Percentiles rank a stretch among this genome's conserved stretches.
Evolutionary conservation across 53 echinoderm and acorn worm species (phyloP).

Genomic region (Actinopyga echinites): DNA sequence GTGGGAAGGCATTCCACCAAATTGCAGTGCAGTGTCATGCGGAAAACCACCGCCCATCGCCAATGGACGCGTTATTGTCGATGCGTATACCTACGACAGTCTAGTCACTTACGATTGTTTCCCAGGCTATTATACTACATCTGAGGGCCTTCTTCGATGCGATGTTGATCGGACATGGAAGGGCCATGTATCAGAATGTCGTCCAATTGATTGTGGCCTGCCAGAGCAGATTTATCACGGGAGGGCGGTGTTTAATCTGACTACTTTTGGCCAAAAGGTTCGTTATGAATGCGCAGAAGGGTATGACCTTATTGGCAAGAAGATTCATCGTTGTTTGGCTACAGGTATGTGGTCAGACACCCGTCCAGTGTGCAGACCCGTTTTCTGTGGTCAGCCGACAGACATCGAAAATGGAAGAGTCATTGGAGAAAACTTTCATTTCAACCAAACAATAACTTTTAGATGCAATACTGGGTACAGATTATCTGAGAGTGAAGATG

Average conservation of each 20-base stretch:
- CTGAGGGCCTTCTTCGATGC: slow-evolving; percentile 43
- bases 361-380: slow-evolving; percentile 48
- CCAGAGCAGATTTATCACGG: slow-evolving; percentile 47
- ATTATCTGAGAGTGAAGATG: slow-evolving; percentile 33
- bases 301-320: slow-evolving; percentile 52
- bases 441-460: slow-evolving; percentile 52
- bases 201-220: slow-evolving; percentile 47
- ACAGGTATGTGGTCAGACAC: slow-evolving; percentile 62
- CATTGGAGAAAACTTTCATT: slow-evolving; percentile 15
- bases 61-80: not conserved
- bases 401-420: slow-evolving; percentile 53
- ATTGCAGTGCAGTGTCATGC: not conserved
- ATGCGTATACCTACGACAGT: slow-evolving; percentile 47
- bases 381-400: slow-evolving; percentile 61
- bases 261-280: slow-evolving; percentile 54
- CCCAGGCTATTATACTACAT: slow-evolving; percentile 2
- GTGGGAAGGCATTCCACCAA: slow-evolving; percentile 39
- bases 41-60: not conserved
- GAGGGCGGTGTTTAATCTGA: slow-evolving; percentile 23
- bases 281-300: slow-evolving; percentile 71
- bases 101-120: slow-evolving; percentile 54
- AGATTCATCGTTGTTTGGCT: slow-evolving; percentile 36
- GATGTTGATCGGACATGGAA: slow-evolving; percentile 60
- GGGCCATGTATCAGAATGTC: slow-evolving; percentile 44
- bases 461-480: slow-evolving; percentile 68